Conservation (phyloP, 2,113 vertebrate species). For the Cyanoderma ruficeps region DNA sequence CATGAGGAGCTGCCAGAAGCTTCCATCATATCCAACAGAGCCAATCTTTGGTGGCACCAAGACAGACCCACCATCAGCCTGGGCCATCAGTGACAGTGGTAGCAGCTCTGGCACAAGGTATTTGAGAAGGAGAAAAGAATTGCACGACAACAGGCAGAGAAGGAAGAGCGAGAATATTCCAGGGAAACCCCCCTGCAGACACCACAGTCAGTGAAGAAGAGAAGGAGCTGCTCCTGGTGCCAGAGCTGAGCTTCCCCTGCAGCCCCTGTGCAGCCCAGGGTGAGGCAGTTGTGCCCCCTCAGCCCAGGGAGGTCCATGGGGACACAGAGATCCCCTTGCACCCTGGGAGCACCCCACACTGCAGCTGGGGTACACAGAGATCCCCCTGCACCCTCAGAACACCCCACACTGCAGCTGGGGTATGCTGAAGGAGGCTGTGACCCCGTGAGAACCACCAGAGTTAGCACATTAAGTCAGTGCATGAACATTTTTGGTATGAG, state of each 20-base stretch:
- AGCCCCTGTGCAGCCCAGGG: neutral
- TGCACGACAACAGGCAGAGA: neutral
- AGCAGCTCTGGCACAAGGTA: too few species aligned
- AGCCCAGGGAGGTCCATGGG: too few species aligned
- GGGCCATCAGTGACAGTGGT: neutral
- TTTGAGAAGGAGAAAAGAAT: neutral
- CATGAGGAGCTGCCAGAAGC: neutral
- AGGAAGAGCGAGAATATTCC: neutral
- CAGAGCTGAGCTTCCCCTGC: neutral
- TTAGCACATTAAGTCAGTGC: neutral
- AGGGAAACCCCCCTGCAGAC: neutral
- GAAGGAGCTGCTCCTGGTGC: accelerated
- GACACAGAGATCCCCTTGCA: neutral
- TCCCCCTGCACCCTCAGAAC: neutral
- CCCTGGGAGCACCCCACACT: neutral
- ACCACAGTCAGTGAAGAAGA: too few species aligned
- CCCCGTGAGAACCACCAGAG: accelerated
- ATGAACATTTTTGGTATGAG: neutral
- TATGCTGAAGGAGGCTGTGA: neutral
- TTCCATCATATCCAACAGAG: neutral
- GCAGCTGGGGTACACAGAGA: neutral
- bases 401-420: neutral
- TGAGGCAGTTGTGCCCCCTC: neutral
- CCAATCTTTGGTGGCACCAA: neutral
- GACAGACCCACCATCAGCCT: neutral